These are phyloP conservation scores for Clinocottus analis DNA, from an alignment of 2,113 vertebrate genomes.

Conservation along the genomic window DNA sequence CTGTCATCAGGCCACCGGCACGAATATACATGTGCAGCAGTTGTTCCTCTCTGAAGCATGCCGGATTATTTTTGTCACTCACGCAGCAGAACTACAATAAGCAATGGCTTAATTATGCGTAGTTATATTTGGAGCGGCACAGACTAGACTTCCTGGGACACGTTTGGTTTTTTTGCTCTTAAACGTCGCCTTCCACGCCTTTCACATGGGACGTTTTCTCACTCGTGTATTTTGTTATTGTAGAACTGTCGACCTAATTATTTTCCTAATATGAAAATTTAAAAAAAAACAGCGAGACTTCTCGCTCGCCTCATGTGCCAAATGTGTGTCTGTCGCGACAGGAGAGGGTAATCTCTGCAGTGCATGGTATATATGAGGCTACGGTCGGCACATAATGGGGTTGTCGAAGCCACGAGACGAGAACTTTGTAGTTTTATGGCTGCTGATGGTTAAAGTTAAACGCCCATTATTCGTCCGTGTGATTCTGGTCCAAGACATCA, in stretches of 20 bases:
- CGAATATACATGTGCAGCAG: slow-evolving; percentile 70
- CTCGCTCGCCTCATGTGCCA: background rate
- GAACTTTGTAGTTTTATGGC: slow-evolving; percentile 12
- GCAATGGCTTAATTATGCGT: slow-evolving; percentile 13
- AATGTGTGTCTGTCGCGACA: background rate
- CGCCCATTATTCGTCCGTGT: background rate
- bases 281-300: background rate
- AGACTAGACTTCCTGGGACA: background rate
- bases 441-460: slow-evolving; percentile 21
- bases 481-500: background rate
- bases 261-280: background rate
- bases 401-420: slow-evolving; percentile 11
- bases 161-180: background rate
- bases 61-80: slow-evolving; percentile 45
- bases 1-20: slow-evolving; percentile 47
- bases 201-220: background rate
- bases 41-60: slow-evolving; percentile 53
- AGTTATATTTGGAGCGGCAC: background rate
- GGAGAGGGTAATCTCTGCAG: background rate
- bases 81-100: slow-evolving; percentile 31
- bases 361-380: background rate
- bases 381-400: background rate
- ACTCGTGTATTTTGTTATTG: background rate
- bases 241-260: background rate
- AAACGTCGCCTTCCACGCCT: background rate